Evolutionary conservation across 1,140 invertebrate genomes (phyloP), one percentile per base, ranked within the genome.

Genomic region (Ganaspis sp.): DNA sequence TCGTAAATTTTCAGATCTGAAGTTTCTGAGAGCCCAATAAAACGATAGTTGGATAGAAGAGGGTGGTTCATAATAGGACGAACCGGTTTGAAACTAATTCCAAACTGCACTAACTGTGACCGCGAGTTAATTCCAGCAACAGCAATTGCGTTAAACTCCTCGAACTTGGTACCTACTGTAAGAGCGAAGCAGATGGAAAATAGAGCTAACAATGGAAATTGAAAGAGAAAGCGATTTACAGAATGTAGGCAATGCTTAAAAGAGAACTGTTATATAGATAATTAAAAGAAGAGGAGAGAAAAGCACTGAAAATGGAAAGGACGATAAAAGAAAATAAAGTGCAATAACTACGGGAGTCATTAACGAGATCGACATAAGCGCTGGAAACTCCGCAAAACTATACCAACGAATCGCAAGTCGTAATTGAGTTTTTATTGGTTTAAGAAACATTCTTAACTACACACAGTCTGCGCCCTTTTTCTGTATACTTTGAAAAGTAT

Each of bases 331-430:
- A 54, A 73, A 42, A 73, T 72, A 72, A 21, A 71, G 40, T 53
- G 29, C 29, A 34, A 34, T 6, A 34, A 34, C 29, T 34, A 34
- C 6, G 6, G 70, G 75, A 78, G 72, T 77, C 79, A 84, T 84
- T 84, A 84, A 84, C 83, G 76, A 84, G 83, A 82, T 84, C 78
- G 78, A 82, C 83, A 80, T 79, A 84, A 84, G 77, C 79, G 79
- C 74, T 70, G 77, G 73, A 81, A 84, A 82, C 77, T 83, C 79
- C 69, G 79, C 69, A 75, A 79, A 80, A 80, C 73, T 81, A n/a
- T n/a, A 74, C 72, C 64, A 17, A 17, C 42, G 74, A 80, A 78
- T 78, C 72, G 76, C 72, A 70, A 12, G 21, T 69, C 64, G 77
- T 74, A 70, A 74, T 72, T 53, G 75, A 72, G 73, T 74, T 58